These are phyloP conservation scores for Galerucella calmariensis DNA, from an alignment of 2,888 invertebrate species.

Conservation along the genomic window DNA sequence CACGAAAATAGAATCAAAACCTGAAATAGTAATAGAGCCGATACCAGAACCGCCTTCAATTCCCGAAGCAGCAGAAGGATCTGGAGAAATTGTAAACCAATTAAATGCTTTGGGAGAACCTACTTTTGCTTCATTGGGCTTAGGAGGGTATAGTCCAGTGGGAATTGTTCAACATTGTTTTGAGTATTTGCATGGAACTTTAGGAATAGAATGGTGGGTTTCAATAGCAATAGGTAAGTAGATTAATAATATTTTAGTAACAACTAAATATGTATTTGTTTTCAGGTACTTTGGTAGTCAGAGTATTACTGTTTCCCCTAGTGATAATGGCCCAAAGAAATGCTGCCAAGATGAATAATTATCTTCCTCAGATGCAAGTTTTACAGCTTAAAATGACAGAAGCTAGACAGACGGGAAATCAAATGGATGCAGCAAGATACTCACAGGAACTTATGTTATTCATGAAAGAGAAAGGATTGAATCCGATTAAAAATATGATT, in stretches of 20 bases:
- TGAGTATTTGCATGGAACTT: slow-evolving; percentile 84
- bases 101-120: slow-evolving; percentile 75
- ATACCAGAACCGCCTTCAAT: slow-evolving; percentile 58
- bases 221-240: slow-evolving; percentile 78
- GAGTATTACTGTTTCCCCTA: slow-evolving; percentile 84
- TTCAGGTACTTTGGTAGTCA: slow-evolving; percentile 80
- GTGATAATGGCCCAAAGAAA: slow-evolving; percentile 86
- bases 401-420: slow-evolving; percentile 83
- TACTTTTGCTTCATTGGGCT: slow-evolving; percentile 81
- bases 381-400: slow-evolving; percentile 88
- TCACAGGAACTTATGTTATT: slow-evolving; percentile 83
- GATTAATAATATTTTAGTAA: slow-evolving; percentile 8
- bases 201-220: slow-evolving; percentile 94
- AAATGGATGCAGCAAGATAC: slow-evolving; percentile 79
- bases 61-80: slow-evolving; percentile 56
- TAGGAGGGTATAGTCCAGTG: slow-evolving; percentile 85
- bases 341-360: slow-evolving; percentile 82
- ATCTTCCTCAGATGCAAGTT: slow-evolving; percentile 85
- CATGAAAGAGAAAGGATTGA: slow-evolving; percentile 85
- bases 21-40: slow-evolving; percentile 36
- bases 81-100: slow-evolving; percentile 54
- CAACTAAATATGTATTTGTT: neutral
- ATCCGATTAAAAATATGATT: slow-evolving; percentile 82
- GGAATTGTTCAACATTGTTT: slow-evolving; percentile 84
- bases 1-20: slow-evolving; percentile 4